Evolutionary conservation across 2,113 vertebrate species (phyloP).

Genomic region (Chionomys nivalis): DNA sequence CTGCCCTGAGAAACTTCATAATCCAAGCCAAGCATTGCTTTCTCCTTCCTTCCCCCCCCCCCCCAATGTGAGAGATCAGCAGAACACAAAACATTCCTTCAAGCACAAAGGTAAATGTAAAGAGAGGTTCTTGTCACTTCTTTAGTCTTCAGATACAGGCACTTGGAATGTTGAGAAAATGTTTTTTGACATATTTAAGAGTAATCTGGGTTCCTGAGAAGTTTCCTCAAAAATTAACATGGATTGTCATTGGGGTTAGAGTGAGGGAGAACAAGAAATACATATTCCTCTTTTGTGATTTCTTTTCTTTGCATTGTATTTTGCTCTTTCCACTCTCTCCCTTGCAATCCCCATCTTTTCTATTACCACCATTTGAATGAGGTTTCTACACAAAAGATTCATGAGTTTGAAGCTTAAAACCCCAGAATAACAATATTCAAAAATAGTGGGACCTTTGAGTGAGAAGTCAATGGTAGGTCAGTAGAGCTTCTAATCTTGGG

Average conservation of each 20-base stretch:
- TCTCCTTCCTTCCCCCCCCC: no score
- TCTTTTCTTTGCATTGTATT: not conserved
- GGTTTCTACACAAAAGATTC: no score
- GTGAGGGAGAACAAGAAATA: not conserved
- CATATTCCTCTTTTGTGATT: not conserved
- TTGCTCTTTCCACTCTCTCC: not conserved
- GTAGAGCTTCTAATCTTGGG: rapidly evolving
- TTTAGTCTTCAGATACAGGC: not conserved
- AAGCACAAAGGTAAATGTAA: not conserved
- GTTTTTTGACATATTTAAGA: not conserved
- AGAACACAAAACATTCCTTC: not conserved
- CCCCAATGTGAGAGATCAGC: not conserved
- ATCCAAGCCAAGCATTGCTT: not conserved
- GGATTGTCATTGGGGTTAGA: not conserved
- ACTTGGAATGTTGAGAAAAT: not conserved
- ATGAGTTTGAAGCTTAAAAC: not conserved
- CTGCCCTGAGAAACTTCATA: not conserved
- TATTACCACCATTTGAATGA: no score
- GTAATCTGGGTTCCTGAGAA: not conserved
- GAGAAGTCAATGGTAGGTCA: not conserved
- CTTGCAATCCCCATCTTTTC: no score
- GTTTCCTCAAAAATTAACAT: not conserved
- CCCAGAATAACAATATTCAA: not conserved
- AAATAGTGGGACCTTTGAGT: not conserved
- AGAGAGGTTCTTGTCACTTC: not conserved